Evolutionary conservation across 2,113 vertebrate species (phyloP), one percentile per base, ranked within the genome.

Genomic region (Colaptes auratus): DNA sequence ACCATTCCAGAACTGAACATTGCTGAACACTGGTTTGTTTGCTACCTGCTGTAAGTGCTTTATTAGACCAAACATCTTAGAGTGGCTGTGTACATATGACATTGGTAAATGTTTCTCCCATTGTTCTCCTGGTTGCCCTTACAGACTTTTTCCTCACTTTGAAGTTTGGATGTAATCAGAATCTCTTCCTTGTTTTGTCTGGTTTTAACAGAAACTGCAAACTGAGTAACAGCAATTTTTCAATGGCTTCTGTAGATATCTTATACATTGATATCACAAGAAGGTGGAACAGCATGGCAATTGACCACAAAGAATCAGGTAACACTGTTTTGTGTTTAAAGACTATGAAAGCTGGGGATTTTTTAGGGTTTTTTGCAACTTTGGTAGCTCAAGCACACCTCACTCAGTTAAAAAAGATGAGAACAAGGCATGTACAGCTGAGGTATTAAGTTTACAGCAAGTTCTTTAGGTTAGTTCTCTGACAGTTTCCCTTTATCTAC

Each of bases 231-330:
- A 98, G 98, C 96, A 98, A 92, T 90, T 98, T 99, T 89, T 98
- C 98, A 66, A 99, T 99, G 99, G 99, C 99, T 1, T 97, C 99
- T 2, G 98, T 98, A 48, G 99, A 99, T 95, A 99, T 99, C 94
- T 98, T 99, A 3, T 99, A 99, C 96, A 99, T 99, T 7, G 99
- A 99, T 96, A 99, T 99, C 96, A 99, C 98, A 2, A 98, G 99
- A n/a, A 98, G 98, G 19, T 99, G 99, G 98, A 98, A 98, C 42
- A 98, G 98, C 50, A 35, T 97, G 42, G 77, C 89, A 20, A 50
- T 98, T 3, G 99, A 99, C 79, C 98, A 98, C 59, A 98, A 97
- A 88, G 99, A 99, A 92, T 98, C 99, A 97, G 99, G 99, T 99
- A 98, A 97, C 44, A 2, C 50, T 59, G 2, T 42, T 89, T 55